Evolutionary conservation across 2,113 vertebrate species (phyloP).

Genomic region (Coracopsis vasa): DNA sequence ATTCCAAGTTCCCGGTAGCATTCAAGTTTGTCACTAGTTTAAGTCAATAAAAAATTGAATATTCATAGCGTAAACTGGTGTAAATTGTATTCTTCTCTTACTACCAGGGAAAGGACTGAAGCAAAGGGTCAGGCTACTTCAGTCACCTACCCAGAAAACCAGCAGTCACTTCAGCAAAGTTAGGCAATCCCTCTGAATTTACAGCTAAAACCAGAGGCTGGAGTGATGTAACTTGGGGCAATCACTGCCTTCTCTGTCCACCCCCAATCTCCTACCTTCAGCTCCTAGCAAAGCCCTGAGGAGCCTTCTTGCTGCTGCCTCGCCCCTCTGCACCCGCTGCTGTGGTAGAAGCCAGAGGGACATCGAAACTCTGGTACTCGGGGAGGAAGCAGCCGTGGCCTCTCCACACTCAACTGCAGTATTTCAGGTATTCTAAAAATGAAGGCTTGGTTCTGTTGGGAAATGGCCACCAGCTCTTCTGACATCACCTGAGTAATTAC

Average conservation of each 20-base stretch:
- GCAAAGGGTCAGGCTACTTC: neutral
- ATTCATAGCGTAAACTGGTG: neutral
- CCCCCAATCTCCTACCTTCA: neutral
- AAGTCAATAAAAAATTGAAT: neutral
- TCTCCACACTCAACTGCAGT: neutral
- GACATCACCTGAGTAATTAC: neutral
- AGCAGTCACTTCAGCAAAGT: neutral
- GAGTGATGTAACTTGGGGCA: neutral
- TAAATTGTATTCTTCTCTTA: neutral
- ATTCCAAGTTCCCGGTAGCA: neutral
- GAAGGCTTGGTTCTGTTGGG: neutral
- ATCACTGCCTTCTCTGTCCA: neutral
- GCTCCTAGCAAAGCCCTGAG: neutral
- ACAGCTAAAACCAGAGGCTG: neutral
- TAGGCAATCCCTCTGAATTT: neutral
- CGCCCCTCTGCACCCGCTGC: accelerated
- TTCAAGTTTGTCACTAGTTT: neutral
- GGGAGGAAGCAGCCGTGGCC: neutral
- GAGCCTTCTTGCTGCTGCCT: neutral
- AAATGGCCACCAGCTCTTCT: neutral
- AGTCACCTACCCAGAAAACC: neutral
- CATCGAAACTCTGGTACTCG: neutral
- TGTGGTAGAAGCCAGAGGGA: neutral
- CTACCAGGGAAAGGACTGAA: neutral
- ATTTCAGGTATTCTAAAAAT: slow-evolving; percentile 57